phyloP scores from a whole-genome alignment of 2,888 invertebrate genomes.

The Rosalia funebris region DNA sequence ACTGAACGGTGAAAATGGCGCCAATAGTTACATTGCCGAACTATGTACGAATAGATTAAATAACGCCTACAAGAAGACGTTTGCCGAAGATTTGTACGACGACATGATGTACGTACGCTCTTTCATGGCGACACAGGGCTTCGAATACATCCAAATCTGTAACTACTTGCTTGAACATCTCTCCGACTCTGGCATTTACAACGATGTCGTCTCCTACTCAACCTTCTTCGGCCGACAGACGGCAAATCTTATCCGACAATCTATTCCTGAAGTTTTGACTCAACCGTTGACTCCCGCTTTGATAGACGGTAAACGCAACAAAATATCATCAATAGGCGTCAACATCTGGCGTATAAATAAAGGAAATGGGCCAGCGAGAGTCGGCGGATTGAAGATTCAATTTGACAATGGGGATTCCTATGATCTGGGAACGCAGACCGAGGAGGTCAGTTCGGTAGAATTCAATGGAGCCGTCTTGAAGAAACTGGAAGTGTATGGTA shows the following conservation, averaged over 20 bases:
- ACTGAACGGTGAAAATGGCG: conserved; percentile 12
- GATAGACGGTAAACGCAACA: not conserved
- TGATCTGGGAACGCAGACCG: not conserved
- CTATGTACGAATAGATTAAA: conserved; percentile 16
- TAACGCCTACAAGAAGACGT: conserved; percentile 12
- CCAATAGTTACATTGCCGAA: conserved; percentile 11
- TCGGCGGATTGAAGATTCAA: conserved; percentile 9
- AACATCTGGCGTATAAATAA: conserved; percentile 4
- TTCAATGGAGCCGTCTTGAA: conserved; percentile 1
- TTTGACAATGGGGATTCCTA: conserved; percentile 3
- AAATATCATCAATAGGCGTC: not conserved
- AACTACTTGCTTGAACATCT: conserved; percentile 17
- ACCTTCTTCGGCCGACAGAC: conserved; percentile 10
- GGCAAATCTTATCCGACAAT: not conserved
- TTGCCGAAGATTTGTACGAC: conserved; percentile 22
- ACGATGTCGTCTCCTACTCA: conserved; percentile 16
- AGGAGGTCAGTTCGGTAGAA: not conserved
- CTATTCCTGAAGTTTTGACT: not conserved
- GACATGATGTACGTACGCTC: conserved; percentile 18
- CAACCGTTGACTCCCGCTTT: not conserved
- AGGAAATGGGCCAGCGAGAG: not conserved
- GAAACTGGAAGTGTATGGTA: not conserved
- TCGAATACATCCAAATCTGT: conserved; percentile 26
- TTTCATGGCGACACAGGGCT: conserved; percentile 18
- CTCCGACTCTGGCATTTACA: not conserved